A percentile compares a stretch with the other conserved stretches of the same genome.
These are phyloP conservation scores for Telenomus remus DNA, from an alignment of 1,140 invertebrate genomes.

Conservation along the genomic window DNA sequence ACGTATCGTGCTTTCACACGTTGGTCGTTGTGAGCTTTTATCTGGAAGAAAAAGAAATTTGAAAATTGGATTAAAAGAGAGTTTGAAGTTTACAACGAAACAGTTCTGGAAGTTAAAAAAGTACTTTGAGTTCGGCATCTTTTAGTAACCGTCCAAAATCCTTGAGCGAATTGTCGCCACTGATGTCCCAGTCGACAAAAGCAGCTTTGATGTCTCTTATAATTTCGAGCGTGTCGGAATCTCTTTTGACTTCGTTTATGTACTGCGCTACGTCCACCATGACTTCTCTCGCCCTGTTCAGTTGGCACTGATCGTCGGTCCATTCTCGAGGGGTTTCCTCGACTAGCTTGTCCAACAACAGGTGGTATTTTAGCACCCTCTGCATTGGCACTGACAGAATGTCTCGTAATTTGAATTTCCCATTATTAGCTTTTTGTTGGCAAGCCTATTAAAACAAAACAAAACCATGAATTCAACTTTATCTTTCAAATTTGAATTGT, in stretches of 20 bases:
- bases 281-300: slow-evolving; percentile 93
- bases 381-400: slow-evolving; percentile 98
- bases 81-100: too few species aligned
- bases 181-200: slow-evolving; percentile 88
- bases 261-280: slow-evolving; percentile 98
- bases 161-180: slow-evolving; percentile 85
- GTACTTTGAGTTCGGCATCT: slow-evolving; percentile 92
- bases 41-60: too few species aligned
- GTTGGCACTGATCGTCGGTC: slow-evolving; percentile 86
- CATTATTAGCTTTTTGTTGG: slow-evolving; percentile 94
- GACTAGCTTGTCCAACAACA: slow-evolving; percentile 93
- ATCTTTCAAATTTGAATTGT: too few species aligned
- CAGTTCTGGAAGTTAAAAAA: too few species aligned
- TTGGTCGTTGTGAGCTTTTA: slow-evolving; percentile 92
- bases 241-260: slow-evolving; percentile 98
- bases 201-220: slow-evolving; percentile 92
- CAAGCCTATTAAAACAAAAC: slow-evolving; percentile 80
- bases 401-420: slow-evolving; percentile 95
- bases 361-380: slow-evolving; percentile 96
- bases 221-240: slow-evolving; percentile 93
- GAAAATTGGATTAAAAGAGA: too few species aligned
- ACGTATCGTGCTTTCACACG: slow-evolving; percentile 91
- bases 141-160: slow-evolving; percentile 93
- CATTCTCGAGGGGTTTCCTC: slow-evolving; percentile 90
- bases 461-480: slow-evolving; percentile 5